Evolutionary conservation across 2,888 invertebrate species (phyloP), one percentile per base, ranked within the genome.

Genomic region (Ophonus ardosiacus): DNA sequence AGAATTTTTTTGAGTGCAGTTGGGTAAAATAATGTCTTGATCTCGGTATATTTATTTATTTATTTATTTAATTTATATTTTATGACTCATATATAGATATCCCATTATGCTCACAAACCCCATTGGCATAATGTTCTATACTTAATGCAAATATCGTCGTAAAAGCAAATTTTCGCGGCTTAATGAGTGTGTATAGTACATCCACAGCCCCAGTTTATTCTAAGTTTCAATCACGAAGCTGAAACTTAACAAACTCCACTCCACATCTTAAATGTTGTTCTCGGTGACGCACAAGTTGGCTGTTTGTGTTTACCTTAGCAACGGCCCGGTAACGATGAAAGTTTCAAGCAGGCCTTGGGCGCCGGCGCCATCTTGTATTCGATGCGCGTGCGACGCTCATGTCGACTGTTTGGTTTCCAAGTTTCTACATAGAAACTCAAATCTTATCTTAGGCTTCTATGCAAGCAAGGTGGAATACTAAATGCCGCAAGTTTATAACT

Each of bases 281-380:
- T 74, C 71, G 43, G 18, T 18, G 68, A 31, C 68, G 68, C 40
- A 68, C 15, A 68, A 68, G 38, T 68, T 40, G 7, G 71, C 17
- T 74, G 71, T 74, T 74, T 74, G 40, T 74, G 71, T 74, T 74
- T 74, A 74, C 71, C 43, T 43, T 38, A 68, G 68, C 68, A 68
- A 43, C 43, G 38, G 68, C n/a, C 68, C 68, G 38, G 68, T 40
- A 74, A 74, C 40, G 71, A 68, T 43, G 43, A 43, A 74, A 74
- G 43, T 74, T 74, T 21, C 71, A 18, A 43, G 43, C 43, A 17
- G 71, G 71, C 71, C 71, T 40, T 74, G 43, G 71, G 71, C 71
- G 43, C 43, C 21, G 68, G 15, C 21, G 21, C 71, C 71, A 74
- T 74, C 43, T 74, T 74, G 71, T 10, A 74, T 74, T 40, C 71